A percentile compares a stretch with the other conserved stretches of the same genome.
Evolutionary conservation across 1,140 invertebrate species (phyloP).

Genomic region (Drosophila busckii): DNA sequence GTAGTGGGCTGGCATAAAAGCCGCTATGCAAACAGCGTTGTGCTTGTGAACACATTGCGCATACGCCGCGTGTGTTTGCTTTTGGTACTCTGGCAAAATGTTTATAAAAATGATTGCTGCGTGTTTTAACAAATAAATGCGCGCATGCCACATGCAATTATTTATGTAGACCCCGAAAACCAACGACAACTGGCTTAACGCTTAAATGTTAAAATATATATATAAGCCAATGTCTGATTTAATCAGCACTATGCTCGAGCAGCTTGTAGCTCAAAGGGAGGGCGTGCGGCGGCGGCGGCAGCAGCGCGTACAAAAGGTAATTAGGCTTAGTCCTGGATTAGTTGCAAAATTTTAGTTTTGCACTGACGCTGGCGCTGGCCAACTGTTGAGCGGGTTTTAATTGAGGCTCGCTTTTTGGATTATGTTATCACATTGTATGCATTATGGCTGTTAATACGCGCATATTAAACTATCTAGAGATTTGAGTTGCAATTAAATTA

Average conservation of each 20-base stretch:
- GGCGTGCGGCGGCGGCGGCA: constrained; percentile 11
- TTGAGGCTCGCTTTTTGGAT: constrained; percentile 45
- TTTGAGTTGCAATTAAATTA: constrained; percentile 10
- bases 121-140: constrained; percentile 41
- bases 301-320: constrained; percentile 53
- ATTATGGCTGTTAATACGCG: constrained; percentile 1
- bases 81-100: constrained; percentile 33
- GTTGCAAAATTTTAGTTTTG: constrained; percentile 42
- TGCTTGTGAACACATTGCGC: constrained; percentile 54
- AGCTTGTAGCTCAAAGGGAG: background rate
- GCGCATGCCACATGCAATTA: constrained; percentile 43
- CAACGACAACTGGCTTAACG: background rate
- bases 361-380: constrained; percentile 17
- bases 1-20: constrained; percentile 23
- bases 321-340: constrained; percentile 57
- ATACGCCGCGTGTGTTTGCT: constrained; percentile 50
- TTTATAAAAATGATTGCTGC: constrained; percentile 60
- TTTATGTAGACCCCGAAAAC: constrained; percentile 15
- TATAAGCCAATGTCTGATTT: constrained; percentile 26
- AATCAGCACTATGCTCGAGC: no score
- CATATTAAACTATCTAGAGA: constrained; percentile 26
- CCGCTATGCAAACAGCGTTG: constrained; percentile 22
- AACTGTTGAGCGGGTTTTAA: constrained; percentile 50
- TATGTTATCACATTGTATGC: constrained; percentile 32
- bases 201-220: no score